Evolutionary conservation across 2,113 vertebrate species (phyloP).

Genomic region (Elgaria multicarinata): DNA sequence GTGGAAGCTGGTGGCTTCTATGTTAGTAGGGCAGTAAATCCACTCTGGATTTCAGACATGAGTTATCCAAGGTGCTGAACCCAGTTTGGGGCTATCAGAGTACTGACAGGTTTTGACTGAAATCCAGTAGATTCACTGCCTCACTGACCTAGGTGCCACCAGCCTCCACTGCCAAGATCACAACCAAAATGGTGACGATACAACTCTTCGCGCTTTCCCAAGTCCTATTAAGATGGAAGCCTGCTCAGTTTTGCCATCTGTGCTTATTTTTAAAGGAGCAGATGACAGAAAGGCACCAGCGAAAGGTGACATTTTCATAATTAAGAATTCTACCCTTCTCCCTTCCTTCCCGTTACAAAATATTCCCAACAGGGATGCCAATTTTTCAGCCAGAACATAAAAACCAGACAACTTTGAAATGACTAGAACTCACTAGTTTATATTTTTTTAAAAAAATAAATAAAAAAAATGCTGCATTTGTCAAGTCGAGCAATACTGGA

Average conservation of each 20-base stretch:
- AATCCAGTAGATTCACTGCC: no score
- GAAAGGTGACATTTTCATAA: not conserved
- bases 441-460: not conserved
- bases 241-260: not conserved
- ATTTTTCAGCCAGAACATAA: not conserved
- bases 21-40: no score
- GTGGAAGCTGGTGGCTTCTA: no score
- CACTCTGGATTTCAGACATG: no score
- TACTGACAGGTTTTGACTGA: no score
- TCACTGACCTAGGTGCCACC: no score
- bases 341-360: not conserved
- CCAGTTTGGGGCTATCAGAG: no score
- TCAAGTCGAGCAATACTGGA: constrained; percentile 51
- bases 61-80: no score
- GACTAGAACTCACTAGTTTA: constrained; percentile 2
- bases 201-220: not conserved
- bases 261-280: not conserved
- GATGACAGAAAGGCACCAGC: not conserved
- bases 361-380: not conserved
- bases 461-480: not conserved
- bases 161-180: not conserved
- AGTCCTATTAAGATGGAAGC: not conserved
- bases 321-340: not conserved
- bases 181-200: not conserved
- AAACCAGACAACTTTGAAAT: not conserved